Base-by-base conservation (phyloP, 2,113 vertebrate species). In the Hyaena hyaena region DNA sequence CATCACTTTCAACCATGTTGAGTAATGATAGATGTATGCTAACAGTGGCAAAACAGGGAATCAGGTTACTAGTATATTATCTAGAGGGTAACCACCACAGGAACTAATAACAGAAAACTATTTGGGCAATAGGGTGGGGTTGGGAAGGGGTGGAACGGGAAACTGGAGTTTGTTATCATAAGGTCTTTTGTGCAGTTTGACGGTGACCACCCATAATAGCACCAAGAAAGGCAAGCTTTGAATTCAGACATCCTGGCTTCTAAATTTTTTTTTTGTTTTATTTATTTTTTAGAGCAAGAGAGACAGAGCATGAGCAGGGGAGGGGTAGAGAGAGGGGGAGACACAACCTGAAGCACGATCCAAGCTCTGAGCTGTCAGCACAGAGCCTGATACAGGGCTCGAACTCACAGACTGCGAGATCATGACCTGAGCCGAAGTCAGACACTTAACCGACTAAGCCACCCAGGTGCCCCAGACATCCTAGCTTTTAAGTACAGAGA, bases 1-100 rank as follows among this genome's bases (percentile, higher is more conserved):
- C 3, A 1, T 16, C 7, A 11, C 33, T 65, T 74, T 12, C 68
- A 48, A 1, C 23, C 31, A 0, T 31, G 61, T 26, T 0, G 3
- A 43, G 10, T 24, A 35, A 50, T 4, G 21, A 31, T 1, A 35
- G 26, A 4, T 23, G 2, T 1, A 5, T 12, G 31, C 39, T n/a
- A 48, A 35, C 66, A 28, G 17, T 19, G 12, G 33, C n/a, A 12
- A 58, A 35, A 3, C 68, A 35, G 69, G 65, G 61, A 53, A 1
- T 55, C 28, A 28, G 26, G 66, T 5, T 31, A 5, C 10, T 28
- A 16, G 21, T 58, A 1, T 63, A 6, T 39, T 39, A 5, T 50
- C 45, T 80, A 7, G 7, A 35, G 17, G 12, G 19, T 35, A 35
- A 39, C 53, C 16, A 11, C 10, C 11, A 6, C 45, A 2, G 35